phyloP scores from a whole-genome alignment of 2,797 vertebrate species.

The Crocodylus rhombifer region DNA sequence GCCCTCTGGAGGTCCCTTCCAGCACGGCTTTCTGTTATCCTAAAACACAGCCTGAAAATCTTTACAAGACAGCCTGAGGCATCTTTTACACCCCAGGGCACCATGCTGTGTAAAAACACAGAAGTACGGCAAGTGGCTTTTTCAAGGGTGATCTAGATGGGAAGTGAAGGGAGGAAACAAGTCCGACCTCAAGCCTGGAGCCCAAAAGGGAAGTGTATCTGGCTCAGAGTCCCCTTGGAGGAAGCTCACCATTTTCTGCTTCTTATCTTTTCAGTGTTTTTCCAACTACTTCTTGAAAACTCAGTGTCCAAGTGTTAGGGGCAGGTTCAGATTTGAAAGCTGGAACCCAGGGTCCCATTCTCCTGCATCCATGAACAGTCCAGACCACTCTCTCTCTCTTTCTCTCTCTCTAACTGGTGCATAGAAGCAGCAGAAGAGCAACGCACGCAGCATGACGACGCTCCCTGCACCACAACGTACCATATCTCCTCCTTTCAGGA shows the following conservation, averaged over 20 bases:
- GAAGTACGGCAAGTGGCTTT: not conserved
- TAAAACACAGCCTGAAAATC: not conserved
- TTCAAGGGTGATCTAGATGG: not conserved
- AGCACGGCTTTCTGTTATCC: no score
- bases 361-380: not conserved
- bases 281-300: not conserved
- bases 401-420: not conserved
- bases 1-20: no score
- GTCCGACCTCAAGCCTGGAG: not conserved
- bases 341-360: not conserved
- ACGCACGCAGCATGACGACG: no score
- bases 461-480: not conserved
- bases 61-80: not conserved
- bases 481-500: not conserved
- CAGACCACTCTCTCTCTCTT: no score
- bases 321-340: not conserved
- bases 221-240: not conserved
- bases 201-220: not conserved
- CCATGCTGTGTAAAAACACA: accelerated
- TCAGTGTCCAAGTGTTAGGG: no score
- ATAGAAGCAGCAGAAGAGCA: not conserved
- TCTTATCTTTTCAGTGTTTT: not conserved
- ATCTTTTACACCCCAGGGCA: no score
- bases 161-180: not conserved
- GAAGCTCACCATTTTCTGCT: not conserved